Percentiles rank a stretch among this genome's conserved stretches.
Evolutionary conservation across 2,113 vertebrate genomes (phyloP).

Genomic region (Electrona antarctica): DNA sequence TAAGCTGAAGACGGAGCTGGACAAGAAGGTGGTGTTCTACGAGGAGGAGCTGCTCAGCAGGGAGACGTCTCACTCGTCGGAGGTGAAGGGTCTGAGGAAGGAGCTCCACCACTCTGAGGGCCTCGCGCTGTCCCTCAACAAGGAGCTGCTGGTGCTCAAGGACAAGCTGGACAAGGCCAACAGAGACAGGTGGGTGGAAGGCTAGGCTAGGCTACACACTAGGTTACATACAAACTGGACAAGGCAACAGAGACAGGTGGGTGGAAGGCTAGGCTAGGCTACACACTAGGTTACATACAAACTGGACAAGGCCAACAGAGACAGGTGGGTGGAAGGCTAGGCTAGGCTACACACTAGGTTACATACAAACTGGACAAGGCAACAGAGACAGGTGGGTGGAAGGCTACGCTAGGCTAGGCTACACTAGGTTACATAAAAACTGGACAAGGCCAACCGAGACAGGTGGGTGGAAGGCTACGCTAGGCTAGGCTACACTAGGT

Average conservation of each 20-base stretch:
- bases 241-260: not conserved
- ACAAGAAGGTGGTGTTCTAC: conserved; percentile 93
- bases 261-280: not conserved
- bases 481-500: no score
- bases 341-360: not conserved
- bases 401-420: not conserved
- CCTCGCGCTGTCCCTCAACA: conserved; percentile 87
- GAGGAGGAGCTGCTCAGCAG: conserved; percentile 91
- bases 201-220: not conserved
- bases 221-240: no score
- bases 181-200: conserved; percentile 83
- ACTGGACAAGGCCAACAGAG: not conserved
- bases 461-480: no score
- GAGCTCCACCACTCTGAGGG: conserved; percentile 93
- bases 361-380: no score
- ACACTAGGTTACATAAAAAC: no score
- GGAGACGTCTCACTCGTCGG: conserved; percentile 87
- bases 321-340: not conserved
- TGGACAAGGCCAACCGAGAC: no score
- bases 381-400: not conserved
- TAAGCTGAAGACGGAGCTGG: conserved; percentile 89
- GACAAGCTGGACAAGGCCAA: conserved; percentile 92
- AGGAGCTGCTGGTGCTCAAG: conserved; percentile 87
- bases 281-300: not conserved
- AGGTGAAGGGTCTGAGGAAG: conserved; percentile 90